These are phyloP conservation scores for Apis laboriosa DNA, from an alignment of 1,140 invertebrate species.

Conservation along the genomic window DNA sequence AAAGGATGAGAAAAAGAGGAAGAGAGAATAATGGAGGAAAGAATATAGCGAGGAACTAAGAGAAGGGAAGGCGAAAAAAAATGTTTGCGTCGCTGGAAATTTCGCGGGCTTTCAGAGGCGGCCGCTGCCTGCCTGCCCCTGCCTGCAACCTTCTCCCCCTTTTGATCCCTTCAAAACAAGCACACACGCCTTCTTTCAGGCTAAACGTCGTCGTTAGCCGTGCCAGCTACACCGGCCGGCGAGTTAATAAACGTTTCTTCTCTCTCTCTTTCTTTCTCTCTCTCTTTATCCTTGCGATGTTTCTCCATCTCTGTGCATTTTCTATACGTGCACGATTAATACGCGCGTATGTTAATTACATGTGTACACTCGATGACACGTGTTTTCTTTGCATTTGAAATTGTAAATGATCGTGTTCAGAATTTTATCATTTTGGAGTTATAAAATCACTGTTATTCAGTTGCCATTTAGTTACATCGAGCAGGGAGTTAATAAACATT, in stretches of 20 bases:
- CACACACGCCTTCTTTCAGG: conserved; percentile 21
- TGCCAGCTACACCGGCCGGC: background rate
- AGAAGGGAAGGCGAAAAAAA: background rate
- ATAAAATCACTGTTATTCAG: no score
- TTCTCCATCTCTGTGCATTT: background rate
- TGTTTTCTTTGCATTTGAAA: no score
- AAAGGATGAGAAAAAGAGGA: background rate
- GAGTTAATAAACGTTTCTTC: conserved; percentile 18
- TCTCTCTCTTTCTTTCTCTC: background rate
- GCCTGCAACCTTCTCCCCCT: background rate
- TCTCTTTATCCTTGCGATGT: no score
- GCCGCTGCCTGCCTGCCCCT: background rate
- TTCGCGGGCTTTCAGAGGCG: conserved; percentile 18
- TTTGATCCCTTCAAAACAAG: conserved; percentile 32
- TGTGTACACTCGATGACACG: no score
- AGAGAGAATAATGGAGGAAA: background rate
- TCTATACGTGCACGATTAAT: background rate
- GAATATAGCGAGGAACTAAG: background rate
- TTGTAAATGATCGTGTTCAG: no score
- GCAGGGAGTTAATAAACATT: no score
- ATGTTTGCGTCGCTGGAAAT: background rate
- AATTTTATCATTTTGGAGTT: no score
- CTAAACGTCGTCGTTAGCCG: conserved; percentile 25
- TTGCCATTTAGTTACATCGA: no score
- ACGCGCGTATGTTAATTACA: background rate